Percentiles rank a stretch among this genome's conserved stretches.
phyloP scores from a whole-genome alignment of 2,888 invertebrate species.

The Copidosoma aretas region DNA sequence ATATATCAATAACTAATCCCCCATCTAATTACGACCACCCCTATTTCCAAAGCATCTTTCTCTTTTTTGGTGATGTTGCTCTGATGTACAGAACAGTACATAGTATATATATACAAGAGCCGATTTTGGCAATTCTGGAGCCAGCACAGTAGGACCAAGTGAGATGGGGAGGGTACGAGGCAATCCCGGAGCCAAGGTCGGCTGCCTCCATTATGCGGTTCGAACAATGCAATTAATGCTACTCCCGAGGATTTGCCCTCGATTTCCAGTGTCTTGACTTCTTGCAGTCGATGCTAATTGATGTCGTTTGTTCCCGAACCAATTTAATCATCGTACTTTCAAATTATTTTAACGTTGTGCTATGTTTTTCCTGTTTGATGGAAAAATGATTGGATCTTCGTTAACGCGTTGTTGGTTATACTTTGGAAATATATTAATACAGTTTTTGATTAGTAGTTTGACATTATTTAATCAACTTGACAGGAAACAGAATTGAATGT shows the following conservation, averaged over 20 bases:
- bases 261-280: slow-evolving; percentile 1
- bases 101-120: too few species aligned
- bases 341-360: too few species aligned
- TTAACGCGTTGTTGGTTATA: too few species aligned
- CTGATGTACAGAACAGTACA: not conserved
- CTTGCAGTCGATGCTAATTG: slow-evolving; percentile 6
- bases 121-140: not conserved
- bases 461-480: too few species aligned
- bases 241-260: slow-evolving; percentile 18
- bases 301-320: too few species aligned
- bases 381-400: too few species aligned
- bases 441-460: too few species aligned
- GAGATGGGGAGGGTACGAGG: slow-evolving; percentile 2
- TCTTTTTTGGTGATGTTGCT: not conserved
- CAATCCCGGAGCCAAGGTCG: slow-evolving; percentile 31
- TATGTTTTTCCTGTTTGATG: too few species aligned
- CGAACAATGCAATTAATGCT: slow-evolving; percentile 35
- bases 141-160: not conserved
- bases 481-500: too few species aligned
- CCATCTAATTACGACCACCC: slow-evolving; percentile 18
- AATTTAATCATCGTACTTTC: too few species aligned
- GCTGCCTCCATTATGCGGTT: slow-evolving; percentile 27
- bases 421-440: too few species aligned
- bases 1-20: slow-evolving; percentile 15
- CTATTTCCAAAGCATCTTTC: too few species aligned